Evolutionary conservation across 2,888 invertebrate genomes (phyloP).

Genomic region (Mantis religiosa): DNA sequence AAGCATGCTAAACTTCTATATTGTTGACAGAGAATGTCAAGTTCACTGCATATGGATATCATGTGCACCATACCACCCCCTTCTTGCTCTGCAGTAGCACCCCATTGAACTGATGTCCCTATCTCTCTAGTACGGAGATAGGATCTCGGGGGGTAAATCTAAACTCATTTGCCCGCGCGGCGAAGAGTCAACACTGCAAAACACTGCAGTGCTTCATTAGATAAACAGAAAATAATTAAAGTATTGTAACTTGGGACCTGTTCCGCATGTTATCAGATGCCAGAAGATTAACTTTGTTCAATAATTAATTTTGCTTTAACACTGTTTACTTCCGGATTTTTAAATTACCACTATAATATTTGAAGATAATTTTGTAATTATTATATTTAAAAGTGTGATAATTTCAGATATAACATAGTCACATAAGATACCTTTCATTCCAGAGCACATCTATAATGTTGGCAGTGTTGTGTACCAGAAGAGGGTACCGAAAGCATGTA

Average conservation of each 20-base stretch:
- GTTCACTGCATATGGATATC: neutral
- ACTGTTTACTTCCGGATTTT: too few relatives aligned
- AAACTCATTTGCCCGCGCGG: neutral
- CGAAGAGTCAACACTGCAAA: too few relatives aligned
- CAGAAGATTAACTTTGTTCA: neutral
- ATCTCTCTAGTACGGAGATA: neutral
- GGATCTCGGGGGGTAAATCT: neutral
- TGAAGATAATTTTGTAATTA: too few relatives aligned
- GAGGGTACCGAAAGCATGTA: neutral
- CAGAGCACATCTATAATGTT: too few relatives aligned
- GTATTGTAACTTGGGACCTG: neutral
- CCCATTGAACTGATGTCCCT: neutral
- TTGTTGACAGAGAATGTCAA: neutral
- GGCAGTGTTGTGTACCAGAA: too few relatives aligned
- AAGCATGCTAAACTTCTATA: neutral
- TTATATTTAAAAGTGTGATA: too few relatives aligned
- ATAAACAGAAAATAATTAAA: neutral
- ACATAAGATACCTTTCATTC: too few relatives aligned
- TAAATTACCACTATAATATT: too few relatives aligned
- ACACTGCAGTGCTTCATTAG: neutral
- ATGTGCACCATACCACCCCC: neutral
- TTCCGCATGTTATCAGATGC: neutral
- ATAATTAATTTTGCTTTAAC: too few relatives aligned
- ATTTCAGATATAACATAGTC: too few relatives aligned
- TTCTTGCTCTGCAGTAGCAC: neutral